Percentiles rank a stretch among this genome's conserved stretches.
Conservation (phyloP, 2,113 vertebrate species). For the Morone chrysops region DNA sequence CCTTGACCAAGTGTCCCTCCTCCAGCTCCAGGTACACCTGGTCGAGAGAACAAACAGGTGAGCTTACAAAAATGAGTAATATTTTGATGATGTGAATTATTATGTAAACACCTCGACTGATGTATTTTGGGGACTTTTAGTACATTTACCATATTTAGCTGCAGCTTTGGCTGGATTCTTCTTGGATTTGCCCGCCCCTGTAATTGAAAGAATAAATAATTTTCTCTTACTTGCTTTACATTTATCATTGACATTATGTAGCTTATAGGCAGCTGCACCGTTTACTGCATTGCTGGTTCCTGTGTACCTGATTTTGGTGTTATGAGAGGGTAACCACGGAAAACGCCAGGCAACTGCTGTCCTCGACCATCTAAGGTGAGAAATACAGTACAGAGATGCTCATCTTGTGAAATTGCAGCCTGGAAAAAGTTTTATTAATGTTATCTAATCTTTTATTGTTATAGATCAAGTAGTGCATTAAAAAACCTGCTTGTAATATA, state of each 20-base stretch:
- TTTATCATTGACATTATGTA: not conserved
- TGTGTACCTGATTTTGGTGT: constrained; percentile 79
- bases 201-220: not conserved
- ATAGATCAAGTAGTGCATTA: not conserved
- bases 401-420: not conserved
- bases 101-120: not conserved
- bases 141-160: constrained; percentile 76
- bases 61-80: not conserved
- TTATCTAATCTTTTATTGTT: not conserved
- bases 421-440: not conserved
- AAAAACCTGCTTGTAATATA: not conserved
- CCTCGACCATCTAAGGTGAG: constrained; percentile 71
- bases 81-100: not conserved
- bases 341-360: constrained; percentile 77
- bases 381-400: constrained; percentile 20
- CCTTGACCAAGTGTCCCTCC: constrained; percentile 72
- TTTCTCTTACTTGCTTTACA: not conserved
- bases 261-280: not conserved
- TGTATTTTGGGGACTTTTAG: not conserved
- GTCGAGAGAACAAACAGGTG: constrained; percentile 1
- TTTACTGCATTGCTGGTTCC: not conserved
- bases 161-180: constrained; percentile 77
- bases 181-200: constrained; percentile 78
- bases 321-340: constrained; percentile 81
- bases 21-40: constrained; percentile 67